phyloP scores from a whole-genome alignment of 1,140 invertebrate species.

The Plodia interpunctella region DNA sequence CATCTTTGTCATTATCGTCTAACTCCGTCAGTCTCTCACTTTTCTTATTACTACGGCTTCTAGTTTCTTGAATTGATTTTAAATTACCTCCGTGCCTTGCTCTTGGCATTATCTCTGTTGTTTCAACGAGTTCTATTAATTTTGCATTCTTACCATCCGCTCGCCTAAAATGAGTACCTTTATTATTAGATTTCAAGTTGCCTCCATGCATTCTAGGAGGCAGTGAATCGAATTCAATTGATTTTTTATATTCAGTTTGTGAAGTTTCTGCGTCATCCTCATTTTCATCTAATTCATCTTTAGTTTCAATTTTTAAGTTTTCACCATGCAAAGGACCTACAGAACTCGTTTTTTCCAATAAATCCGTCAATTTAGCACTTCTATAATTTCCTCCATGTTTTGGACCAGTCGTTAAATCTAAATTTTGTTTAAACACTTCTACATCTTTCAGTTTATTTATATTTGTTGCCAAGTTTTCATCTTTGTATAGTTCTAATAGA shows the following conservation, averaged over 20 bases:
- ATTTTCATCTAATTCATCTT: slow-evolving; percentile 8
- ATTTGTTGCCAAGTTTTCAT: slow-evolving; percentile 64
- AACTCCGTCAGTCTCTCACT: slow-evolving; percentile 56
- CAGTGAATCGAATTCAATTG: slow-evolving; percentile 34
- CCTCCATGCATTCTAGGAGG: slow-evolving; percentile 29
- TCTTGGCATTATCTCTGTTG: slow-evolving; percentile 9
- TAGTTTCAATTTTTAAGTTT: slow-evolving; percentile 49
- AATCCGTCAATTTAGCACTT: slow-evolving; percentile 20
- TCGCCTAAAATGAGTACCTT: slow-evolving; percentile 27
- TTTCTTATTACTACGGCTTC: slow-evolving; percentile 23
- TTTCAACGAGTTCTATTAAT: slow-evolving; percentile 35
- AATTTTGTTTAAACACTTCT: slow-evolving; percentile 61
- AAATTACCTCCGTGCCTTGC: slow-evolving; percentile 46
- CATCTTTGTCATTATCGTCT: slow-evolving; percentile 31
- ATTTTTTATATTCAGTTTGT: slow-evolving; percentile 45
- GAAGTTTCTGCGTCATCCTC: slow-evolving; percentile 41
- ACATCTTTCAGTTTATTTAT: slow-evolving; percentile 66
- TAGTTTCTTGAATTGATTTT: slow-evolving; percentile 27
- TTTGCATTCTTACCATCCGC: slow-evolving; percentile 33
- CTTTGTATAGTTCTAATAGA: slow-evolving; percentile 59
- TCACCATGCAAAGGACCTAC: slow-evolving; percentile 60
- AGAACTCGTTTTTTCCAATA: neutral
- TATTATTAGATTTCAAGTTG: slow-evolving; percentile 30
- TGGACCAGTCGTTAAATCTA: slow-evolving; percentile 53
- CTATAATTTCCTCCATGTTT: slow-evolving; percentile 69